These are phyloP conservation scores for Myrmecobius fasciatus DNA, from an alignment of 2,113 vertebrate species.

Conservation along the genomic window DNA sequence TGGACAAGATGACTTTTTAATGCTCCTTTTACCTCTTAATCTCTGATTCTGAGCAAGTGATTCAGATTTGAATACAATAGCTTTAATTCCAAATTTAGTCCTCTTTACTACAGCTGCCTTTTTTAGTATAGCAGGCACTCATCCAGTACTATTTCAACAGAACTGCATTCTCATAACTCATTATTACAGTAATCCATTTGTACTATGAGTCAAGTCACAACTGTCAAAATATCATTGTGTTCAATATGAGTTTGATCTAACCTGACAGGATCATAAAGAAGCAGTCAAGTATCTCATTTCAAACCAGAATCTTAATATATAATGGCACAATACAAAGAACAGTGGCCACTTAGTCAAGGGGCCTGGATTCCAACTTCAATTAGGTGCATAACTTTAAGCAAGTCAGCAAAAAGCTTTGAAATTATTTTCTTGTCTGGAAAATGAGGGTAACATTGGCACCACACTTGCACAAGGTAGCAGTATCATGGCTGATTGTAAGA, in stretches of 20 bases:
- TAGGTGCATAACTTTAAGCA: neutral
- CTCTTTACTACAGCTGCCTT: neutral
- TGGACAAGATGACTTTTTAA: neutral
- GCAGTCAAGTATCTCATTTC: neutral
- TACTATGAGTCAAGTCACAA: neutral
- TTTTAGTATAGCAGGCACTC: neutral
- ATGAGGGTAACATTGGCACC: neutral
- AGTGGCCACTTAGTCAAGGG: neutral
- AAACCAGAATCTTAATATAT: neutral
- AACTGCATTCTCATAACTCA: neutral
- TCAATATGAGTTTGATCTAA: neutral
- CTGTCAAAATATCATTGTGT: neutral
- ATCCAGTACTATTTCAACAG: neutral
- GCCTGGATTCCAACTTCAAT: neutral
- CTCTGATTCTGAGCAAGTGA: neutral
- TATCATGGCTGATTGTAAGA: neutral
- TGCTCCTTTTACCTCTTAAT: neutral
- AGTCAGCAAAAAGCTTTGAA: neutral
- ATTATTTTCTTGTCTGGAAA: neutral
- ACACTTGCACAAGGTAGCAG: neutral
- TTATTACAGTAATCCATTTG: neutral
- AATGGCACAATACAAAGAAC: neutral
- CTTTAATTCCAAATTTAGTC: neutral
- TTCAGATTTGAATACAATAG: neutral
- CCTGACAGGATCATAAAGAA: neutral